phyloP scores from a whole-genome alignment of 2,888 invertebrate species.

The Antheraea yamamai region DNA sequence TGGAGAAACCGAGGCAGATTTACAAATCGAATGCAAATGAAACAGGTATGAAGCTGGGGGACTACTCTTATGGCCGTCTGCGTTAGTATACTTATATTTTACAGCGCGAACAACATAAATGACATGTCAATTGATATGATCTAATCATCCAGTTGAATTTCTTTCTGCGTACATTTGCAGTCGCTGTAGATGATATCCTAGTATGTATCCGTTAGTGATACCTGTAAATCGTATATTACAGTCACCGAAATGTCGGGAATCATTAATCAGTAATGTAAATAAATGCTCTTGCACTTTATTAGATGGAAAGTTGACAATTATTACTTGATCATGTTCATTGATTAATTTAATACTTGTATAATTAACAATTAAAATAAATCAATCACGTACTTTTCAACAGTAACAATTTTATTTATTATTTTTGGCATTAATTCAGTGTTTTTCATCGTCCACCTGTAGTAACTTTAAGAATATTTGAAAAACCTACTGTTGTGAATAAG shows the following conservation, averaged over 20 bases:
- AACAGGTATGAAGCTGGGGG: constrained; percentile 30
- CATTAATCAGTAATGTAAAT: background rate
- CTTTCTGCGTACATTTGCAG: constrained; percentile 15
- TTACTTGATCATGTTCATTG: no score
- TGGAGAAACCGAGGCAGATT: constrained; percentile 34
- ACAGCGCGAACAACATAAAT: constrained; percentile 31
- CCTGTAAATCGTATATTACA: constrained; percentile 3
- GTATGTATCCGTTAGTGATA: constrained; percentile 13
- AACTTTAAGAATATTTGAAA: no score
- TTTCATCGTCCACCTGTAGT: no score
- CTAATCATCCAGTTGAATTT: constrained; percentile 29
- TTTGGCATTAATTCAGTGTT: no score
- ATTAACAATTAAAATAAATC: no score
- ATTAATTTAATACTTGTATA: no score
- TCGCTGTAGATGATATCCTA: constrained; percentile 19
- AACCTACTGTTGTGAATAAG: no score
- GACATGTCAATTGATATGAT: constrained; percentile 49
- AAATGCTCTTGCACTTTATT: background rate
- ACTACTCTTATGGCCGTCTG: constrained; percentile 15
- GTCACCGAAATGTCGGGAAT: background rate
- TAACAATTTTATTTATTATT: no score
- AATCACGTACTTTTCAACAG: no score
- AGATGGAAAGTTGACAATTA: background rate
- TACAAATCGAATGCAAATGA: constrained; percentile 32
- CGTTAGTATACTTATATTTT: constrained; percentile 23